Percentiles rank a stretch among this genome's conserved stretches.
These are phyloP conservation scores for Coracias cyanogaster DNA, from an alignment of 2,797 vertebrate species.

Conservation along the genomic window DNA sequence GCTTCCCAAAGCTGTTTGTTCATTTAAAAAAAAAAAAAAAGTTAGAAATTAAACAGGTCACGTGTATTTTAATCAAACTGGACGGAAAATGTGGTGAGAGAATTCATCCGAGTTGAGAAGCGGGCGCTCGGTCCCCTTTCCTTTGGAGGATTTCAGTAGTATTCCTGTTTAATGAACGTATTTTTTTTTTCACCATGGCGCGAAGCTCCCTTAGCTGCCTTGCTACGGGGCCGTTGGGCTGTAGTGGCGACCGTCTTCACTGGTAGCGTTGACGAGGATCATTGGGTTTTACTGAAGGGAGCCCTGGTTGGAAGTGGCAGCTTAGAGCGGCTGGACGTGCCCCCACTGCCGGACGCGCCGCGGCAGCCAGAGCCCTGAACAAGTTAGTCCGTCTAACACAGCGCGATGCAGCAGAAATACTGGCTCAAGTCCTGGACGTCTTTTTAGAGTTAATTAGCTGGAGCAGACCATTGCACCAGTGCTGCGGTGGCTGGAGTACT, in stretches of 20 bases:
- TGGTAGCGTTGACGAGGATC: fast-evolving
- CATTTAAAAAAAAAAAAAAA: too few relatives aligned
- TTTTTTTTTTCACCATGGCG: not conserved
- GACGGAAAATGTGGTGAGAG: not conserved
- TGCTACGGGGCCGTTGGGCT: not conserved
- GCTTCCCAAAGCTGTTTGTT: not conserved
- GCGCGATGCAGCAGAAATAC: constrained; percentile 18
- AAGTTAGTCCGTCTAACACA: not conserved
- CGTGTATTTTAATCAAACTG: not conserved
- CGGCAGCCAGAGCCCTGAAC: fast-evolving
- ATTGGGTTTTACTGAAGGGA: fast-evolving
- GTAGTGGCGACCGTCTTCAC: fast-evolving
- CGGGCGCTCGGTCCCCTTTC: fast-evolving
- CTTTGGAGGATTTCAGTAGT: not conserved
- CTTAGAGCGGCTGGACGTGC: fast-evolving
- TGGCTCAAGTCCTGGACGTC: not conserved
- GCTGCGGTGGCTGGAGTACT: not conserved
- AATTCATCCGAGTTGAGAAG: not conserved
- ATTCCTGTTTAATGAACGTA: not conserved
- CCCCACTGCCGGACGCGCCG: fast-evolving
- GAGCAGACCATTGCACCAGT: not conserved
- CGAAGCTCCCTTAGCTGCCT: not conserved
- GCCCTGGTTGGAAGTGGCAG: not conserved
- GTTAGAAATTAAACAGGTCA: not conserved
- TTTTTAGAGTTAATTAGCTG: not conserved